Percentiles rank a stretch among this genome's conserved stretches.
Conservation (phyloP, 2,113 vertebrate species). For the Isurus oxyrinchus region DNA sequence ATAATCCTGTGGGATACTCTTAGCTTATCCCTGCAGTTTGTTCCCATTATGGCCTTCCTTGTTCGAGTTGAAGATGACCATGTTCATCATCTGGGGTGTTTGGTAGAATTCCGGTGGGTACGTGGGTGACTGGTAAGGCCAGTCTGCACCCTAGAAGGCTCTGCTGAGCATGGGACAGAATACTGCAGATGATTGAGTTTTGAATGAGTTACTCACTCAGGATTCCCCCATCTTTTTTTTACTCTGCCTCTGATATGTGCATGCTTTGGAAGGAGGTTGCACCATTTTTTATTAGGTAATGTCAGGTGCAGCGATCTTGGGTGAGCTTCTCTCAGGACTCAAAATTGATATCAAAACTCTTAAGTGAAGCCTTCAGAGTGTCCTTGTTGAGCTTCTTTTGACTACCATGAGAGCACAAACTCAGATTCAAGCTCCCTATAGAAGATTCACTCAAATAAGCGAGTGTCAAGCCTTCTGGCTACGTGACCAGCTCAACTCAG, state of each 20-base stretch:
- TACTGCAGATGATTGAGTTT: background rate
- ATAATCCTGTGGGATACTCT: background rate
- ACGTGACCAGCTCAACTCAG: no score
- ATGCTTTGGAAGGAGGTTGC: background rate
- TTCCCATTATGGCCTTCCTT: background rate
- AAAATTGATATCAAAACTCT: background rate
- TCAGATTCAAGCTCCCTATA: background rate
- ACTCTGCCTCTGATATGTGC: background rate
- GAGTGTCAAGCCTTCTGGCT: background rate
- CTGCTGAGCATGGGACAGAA: background rate
- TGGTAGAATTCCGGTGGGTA: background rate
- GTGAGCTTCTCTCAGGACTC: background rate
- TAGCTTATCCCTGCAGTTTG: background rate
- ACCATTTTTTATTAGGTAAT: background rate
- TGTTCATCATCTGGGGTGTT: background rate
- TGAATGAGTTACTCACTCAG: background rate
- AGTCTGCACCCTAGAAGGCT: background rate
- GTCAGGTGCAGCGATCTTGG: background rate
- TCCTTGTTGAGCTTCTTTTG: background rate
- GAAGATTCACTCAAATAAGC: background rate
- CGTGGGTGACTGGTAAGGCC: background rate
- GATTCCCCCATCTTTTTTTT: background rate
- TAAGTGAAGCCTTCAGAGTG: background rate
- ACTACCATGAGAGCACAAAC: background rate
- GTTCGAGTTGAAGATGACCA: background rate